These are phyloP conservation scores for Clarias magur DNA, from an alignment of 2,113 vertebrate genomes.

Conservation along the genomic window DNA sequence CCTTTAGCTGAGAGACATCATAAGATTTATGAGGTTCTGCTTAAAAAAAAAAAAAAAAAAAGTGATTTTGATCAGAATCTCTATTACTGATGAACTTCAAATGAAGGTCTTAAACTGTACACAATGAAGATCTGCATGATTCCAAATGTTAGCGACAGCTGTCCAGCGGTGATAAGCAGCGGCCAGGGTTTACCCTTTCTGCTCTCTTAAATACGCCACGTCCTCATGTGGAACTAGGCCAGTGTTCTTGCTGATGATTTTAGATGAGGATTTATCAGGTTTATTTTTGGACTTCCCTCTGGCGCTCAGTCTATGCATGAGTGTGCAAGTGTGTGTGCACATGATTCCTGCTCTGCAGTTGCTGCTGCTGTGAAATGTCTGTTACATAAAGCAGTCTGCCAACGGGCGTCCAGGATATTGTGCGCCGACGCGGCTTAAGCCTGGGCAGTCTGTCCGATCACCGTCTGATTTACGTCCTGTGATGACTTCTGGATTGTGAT, in stretches of 20 bases:
- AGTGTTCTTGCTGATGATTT: conserved; percentile 50
- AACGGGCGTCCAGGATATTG: conserved; percentile 15
- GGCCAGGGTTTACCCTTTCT: neutral
- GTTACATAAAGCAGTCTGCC: conserved; percentile 60
- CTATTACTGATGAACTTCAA: neutral
- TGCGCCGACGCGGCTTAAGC: conserved; percentile 38
- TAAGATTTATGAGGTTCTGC: neutral
- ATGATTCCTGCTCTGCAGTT: conserved; percentile 39
- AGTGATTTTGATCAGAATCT: neutral
- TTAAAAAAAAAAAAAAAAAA: neutral
- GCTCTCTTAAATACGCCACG: neutral
- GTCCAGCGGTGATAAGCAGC: neutral
- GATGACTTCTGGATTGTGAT: neutral
- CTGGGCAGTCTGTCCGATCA: conserved; percentile 13
- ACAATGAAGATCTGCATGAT: neutral
- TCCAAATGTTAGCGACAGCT: neutral
- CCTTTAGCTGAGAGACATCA: neutral
- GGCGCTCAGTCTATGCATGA: conserved; percentile 17
- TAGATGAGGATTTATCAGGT: conserved; percentile 61
- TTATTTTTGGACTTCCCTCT: conserved; percentile 58
- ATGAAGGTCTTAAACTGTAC: neutral
- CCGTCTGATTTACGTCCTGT: neutral
- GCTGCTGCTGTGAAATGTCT: conserved; percentile 27
- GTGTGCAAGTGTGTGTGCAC: conserved; percentile 8
- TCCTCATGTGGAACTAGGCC: conserved; percentile 54